phyloP scores from a whole-genome alignment of 2,888 invertebrate species.

The Protodeltote pygarga region DNA sequence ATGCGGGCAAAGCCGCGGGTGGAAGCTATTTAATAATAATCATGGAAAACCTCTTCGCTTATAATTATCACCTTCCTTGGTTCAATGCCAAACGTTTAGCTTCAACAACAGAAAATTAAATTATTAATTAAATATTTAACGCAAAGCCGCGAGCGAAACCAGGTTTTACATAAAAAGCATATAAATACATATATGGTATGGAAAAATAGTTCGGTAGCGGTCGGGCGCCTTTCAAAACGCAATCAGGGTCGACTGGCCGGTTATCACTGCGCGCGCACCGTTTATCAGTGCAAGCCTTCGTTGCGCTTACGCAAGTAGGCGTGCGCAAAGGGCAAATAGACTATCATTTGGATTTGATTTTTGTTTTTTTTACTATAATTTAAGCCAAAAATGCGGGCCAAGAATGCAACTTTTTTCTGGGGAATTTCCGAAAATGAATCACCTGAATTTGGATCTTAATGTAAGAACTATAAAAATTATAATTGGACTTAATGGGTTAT shows the following conservation, averaged over 20 bases:
- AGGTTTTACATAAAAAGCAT: slow-evolving; percentile 9
- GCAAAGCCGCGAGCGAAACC: not conserved
- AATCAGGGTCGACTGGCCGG: slow-evolving; percentile 45
- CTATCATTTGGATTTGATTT: no score
- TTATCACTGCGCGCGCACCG: slow-evolving; percentile 45
- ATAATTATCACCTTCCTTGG: not conserved
- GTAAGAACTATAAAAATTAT: no score
- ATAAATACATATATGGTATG: slow-evolving; percentile 29
- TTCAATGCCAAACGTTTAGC: not conserved
- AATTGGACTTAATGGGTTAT: no score
- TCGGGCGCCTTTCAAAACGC: slow-evolving; percentile 42
- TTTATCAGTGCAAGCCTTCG: slow-evolving; percentile 43
- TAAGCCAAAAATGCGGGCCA: no score
- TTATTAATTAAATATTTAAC: not conserved
- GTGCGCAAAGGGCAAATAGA: slow-evolving; percentile 24
- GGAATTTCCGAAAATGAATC: no score
- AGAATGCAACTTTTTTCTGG: no score
- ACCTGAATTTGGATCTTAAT: no score
- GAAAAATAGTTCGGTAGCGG: slow-evolving; percentile 34
- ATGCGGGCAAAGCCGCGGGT: no score
- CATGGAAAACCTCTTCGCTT: no score
- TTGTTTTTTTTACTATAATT: no score
- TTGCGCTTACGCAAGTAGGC: slow-evolving; percentile 30
- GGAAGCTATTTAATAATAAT: no score
- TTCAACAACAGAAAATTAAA: not conserved